Base-by-base conservation (phyloP, 1,140 invertebrate genomes). In the Drosophila carrolli region DNA sequence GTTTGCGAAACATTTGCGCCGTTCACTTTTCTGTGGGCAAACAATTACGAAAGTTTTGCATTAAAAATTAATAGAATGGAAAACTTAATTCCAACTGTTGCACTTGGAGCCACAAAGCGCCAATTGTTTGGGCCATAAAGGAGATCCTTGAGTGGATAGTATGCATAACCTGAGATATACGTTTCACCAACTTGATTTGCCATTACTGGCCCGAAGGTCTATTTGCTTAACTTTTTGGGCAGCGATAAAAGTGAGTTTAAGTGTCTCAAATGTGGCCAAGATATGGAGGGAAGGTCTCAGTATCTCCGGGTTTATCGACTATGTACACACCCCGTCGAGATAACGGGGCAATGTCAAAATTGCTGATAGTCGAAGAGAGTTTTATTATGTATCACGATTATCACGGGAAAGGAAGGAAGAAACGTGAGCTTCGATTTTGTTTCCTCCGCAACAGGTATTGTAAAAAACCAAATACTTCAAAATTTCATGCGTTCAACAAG, bases 41-140 rank as follows among this genome's bases (percentile, higher is more conserved):
- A 76, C 71, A 79, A 82, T 89, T 88, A 78, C 84, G 85, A 88
- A 89, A 81, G 77, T 84, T 79, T 66, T 75, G 70, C 77, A 61
- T 75, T 63, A 78, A 81, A 86, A 75, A 56, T 75, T 80, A 80
- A 80, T 79, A 79, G 76, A 79, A 79, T 79, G 77, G 77, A 79
- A 79, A 80, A 63, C 19, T 62, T 66, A 43, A 68, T 54, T 54
- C 32, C 37, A 75, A 56, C 59, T 66, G 67, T 84, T 85, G 48
- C 71, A 75, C 50, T 75, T 54, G 35, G 38, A n/a, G 53, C 43
- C 40, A 46, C 38, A 65, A 61, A 62, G 48, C 55, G 60, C 27
- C 81, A 53, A 32, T 48, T 70, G 66, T 32, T 47, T 13, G 27
- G 38, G 14, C 19, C 62, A 54, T 55, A 32, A 46, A 44, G 43